These are phyloP conservation scores for Lacerta viridis DNA, from an alignment of 2,797 vertebrate species.

Conservation along the genomic window DNA sequence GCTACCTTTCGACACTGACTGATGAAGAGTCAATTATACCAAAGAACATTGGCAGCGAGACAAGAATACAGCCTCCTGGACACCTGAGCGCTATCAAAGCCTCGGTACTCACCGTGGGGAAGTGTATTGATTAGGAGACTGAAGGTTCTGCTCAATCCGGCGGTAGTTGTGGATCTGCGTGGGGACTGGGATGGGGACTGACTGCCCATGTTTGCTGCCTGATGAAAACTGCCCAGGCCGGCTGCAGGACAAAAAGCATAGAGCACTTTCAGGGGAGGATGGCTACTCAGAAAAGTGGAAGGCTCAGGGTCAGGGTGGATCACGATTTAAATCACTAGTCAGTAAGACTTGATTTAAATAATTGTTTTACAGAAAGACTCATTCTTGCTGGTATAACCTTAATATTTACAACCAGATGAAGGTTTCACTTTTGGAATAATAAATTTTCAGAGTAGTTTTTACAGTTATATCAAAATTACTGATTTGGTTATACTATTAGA, in stretches of 20 bases:
- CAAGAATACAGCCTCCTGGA: neutral
- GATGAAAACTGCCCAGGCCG: slow-evolving; percentile 79
- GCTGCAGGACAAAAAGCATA: slow-evolving; percentile 63
- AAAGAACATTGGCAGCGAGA: neutral
- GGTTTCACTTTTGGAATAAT: too few species aligned
- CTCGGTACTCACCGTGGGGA: slow-evolving; percentile 84
- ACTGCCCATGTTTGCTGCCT: slow-evolving; percentile 82
- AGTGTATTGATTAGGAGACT: slow-evolving; percentile 83
- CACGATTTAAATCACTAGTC: too few species aligned
- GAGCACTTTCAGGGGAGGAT: slow-evolving; percentile 25
- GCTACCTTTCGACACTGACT: too few species aligned
- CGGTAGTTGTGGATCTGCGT: slow-evolving; percentile 95
- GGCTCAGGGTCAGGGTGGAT: too few species aligned
- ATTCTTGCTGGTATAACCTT: too few species aligned
- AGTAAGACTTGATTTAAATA: too few species aligned
- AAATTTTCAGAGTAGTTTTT: too few species aligned
- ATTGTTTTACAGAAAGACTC: too few species aligned
- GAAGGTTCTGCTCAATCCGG: slow-evolving; percentile 92
- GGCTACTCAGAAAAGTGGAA: too few species aligned
- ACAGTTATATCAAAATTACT: too few species aligned
- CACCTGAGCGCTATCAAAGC: neutral
- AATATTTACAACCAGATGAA: too few species aligned
- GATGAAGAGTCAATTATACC: neutral
- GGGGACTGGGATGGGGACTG: slow-evolving; percentile 94
- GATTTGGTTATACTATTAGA: too few species aligned